These are phyloP conservation scores for Athetis lepigone DNA, from an alignment of 2,888 invertebrate species.

Conservation along the genomic window DNA sequence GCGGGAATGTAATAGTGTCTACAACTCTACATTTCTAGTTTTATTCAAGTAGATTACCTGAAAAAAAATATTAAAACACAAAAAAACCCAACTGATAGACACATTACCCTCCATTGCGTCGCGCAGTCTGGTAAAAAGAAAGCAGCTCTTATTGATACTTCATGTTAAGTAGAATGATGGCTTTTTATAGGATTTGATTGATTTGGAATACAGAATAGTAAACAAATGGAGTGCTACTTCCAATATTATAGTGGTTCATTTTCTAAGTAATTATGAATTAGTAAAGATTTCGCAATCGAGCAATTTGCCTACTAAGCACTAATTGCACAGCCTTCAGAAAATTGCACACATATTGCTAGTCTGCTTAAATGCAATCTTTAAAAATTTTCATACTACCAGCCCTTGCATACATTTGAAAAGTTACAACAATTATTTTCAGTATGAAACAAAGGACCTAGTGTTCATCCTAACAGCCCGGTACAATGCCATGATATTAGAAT, in stretches of 20 bases:
- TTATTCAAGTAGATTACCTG: no score
- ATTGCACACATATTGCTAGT: neutral
- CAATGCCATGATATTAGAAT: conserved; percentile 99
- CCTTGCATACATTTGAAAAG: conserved; percentile 7
- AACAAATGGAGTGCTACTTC: neutral
- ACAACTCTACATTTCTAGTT: no score
- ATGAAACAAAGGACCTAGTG: conserved; percentile 97
- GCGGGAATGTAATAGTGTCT: no score
- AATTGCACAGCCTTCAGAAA: neutral
- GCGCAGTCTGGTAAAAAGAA: no score
- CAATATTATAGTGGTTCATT: no score
- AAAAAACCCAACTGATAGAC: no score
- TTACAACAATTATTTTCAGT: conserved; percentile 87
- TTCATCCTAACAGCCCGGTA: conserved; percentile 98
- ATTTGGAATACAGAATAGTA: neutral
- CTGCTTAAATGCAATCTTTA: no score
- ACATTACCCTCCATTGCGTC: no score
- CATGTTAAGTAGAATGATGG: no score
- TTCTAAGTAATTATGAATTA: neutral
- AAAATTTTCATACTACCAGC: no score
- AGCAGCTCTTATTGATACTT: neutral
- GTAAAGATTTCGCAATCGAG: neutral
- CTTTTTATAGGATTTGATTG: no score
- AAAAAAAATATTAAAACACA: no score
- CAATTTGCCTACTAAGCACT: neutral